Evolutionary conservation across 2,113 vertebrate genomes (phyloP).

Genomic region (Hipposideros armiger): DNA sequence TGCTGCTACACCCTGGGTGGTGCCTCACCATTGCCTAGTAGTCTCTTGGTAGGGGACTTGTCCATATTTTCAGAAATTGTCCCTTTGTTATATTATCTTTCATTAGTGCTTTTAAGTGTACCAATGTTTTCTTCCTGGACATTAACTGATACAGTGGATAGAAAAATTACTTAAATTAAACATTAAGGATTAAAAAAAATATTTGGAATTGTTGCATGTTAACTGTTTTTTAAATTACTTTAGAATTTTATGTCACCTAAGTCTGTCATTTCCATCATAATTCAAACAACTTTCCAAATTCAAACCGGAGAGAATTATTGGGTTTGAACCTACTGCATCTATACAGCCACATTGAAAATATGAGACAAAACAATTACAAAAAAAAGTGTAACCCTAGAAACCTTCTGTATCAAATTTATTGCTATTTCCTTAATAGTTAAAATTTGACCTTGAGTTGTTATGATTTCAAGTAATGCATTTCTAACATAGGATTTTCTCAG

Average conservation of each 20-base stretch:
- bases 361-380: neutral
- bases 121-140: neutral
- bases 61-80: neutral
- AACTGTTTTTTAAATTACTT: neutral
- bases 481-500: constrained; percentile 16
- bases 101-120: neutral
- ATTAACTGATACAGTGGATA: neutral
- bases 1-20: neutral
- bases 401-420: neutral
- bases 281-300: neutral
- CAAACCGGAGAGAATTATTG: neutral
- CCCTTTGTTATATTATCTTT: neutral
- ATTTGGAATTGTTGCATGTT: neutral
- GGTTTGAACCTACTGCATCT: neutral
- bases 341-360: neutral
- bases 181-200: neutral
- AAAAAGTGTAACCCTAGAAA: neutral
- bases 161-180: neutral
- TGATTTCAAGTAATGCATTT: neutral
- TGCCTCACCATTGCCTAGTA: neutral
- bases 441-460: neutral
- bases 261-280: neutral
- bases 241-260: neutral
- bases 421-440: neutral
- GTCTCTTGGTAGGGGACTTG: neutral